Conservation (phyloP, 2,113 vertebrate species). For the Prionailurus viverrinus region DNA sequence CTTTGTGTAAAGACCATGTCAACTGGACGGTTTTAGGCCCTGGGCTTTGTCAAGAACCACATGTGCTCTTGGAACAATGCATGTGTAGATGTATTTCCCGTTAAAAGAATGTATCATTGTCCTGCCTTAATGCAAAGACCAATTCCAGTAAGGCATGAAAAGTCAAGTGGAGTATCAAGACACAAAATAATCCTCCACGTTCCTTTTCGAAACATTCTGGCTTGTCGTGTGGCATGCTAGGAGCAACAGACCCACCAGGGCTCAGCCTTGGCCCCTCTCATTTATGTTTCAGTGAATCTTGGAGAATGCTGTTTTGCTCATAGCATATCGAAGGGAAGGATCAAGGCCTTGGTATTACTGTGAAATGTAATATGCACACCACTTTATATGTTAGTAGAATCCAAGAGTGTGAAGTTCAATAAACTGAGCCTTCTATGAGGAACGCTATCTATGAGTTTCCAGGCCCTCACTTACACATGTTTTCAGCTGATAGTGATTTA, state of each 20-base stretch:
- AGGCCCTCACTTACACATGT: neutral
- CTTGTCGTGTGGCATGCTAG: neutral
- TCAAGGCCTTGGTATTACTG: neutral
- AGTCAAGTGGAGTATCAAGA: neutral
- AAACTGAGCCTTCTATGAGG: neutral
- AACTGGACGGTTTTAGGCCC: neutral
- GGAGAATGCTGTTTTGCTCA: neutral
- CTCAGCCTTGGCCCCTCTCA: neutral
- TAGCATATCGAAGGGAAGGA: slow-evolving; percentile 34
- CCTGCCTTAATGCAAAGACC: neutral
- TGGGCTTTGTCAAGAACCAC: neutral
- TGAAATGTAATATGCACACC: slow-evolving; percentile 61
- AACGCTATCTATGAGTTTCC: neutral
- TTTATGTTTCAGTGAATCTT: neutral
- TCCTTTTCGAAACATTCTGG: slow-evolving; percentile 24
- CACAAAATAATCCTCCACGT: neutral
- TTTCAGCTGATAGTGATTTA: slow-evolving; percentile 52
- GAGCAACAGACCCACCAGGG: neutral
- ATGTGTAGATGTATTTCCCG: neutral
- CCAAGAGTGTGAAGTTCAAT: slow-evolving; percentile 32
- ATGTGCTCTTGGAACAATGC: neutral
- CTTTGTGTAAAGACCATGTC: neutral
- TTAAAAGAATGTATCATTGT: neutral
- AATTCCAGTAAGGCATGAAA: neutral
- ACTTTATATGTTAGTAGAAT: slow-evolving; percentile 37